Base-by-base conservation (phyloP, 2,888 invertebrate genomes). In the Stictocephala bisonia region DNA sequence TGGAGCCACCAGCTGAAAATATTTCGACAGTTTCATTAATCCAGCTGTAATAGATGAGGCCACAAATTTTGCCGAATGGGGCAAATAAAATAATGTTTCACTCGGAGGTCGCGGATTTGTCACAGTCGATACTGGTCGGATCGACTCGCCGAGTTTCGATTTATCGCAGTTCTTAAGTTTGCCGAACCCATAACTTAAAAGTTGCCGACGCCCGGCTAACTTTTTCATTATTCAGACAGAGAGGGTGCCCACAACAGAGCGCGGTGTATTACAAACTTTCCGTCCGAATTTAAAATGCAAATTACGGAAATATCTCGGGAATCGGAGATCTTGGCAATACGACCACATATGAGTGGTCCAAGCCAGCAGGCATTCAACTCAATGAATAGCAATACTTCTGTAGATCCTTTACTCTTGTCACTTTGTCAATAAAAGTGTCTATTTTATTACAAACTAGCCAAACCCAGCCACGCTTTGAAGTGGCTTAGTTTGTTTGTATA, bases 41-140 rank as follows among this genome's bases (percentile, higher is more conserved):
- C 27, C 15, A 56, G 56, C 22, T 40, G 15, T 60, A 60, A 60
- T 60, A 60, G 40, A 60, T 60, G 60, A 18, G 60, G 40, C 60
- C 40, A 60, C 40, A 60, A 60, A 60, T 60, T 27, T 40, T 13
- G 18, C 13, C 13, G 20, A 60, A 35, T 40, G 60, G 60, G 60
- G 40, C 18, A 60, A 60, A 60, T 60, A 60, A 60, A 60, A 60
- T 60, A 60, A 60, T 60, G 20, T 60, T 60, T 60, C 60, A 60
- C 60, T 35, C 35, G 35, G n/a, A n/a, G n/a, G n/a, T n/a, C n/a
- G n/a, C n/a, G n/a, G 27, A 60, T 60, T 60, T 60, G 60, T 60
- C 60, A 60, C 60, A 35, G 2, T 40, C 60, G 60, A 60, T 60
- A 60, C 35, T 20, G 35, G 31, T 20, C 35, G 29, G 31, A 60